Conservation (phyloP, 2,797 vertebrate genomes). For the Carapus acus region DNA sequence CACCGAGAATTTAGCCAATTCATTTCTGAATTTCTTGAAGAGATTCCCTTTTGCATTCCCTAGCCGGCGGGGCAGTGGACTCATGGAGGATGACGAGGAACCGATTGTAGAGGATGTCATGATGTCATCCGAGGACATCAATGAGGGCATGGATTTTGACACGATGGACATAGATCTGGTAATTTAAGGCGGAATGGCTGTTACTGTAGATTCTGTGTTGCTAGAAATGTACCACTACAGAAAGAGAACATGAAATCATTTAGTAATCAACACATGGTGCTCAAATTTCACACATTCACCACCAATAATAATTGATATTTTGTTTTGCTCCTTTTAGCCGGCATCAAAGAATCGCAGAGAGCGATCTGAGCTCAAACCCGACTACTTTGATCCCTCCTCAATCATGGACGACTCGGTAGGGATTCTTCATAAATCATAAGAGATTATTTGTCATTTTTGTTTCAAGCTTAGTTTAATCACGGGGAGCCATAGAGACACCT, state of each 20-base stretch:
- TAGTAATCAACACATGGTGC: neutral
- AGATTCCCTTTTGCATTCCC: constrained; percentile 24
- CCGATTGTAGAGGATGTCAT: constrained; percentile 98
- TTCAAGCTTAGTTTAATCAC: neutral
- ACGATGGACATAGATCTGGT: constrained; percentile 98
- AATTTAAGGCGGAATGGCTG: constrained; percentile 23
- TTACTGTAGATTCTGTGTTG: no score
- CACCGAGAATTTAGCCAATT: neutral
- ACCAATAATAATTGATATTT: neutral
- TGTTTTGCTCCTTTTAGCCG: constrained; percentile 65
- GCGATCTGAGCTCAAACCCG: constrained; percentile 91
- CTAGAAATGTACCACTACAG: no score
- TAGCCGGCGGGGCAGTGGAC: constrained; percentile 88
- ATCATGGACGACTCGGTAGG: constrained; percentile 99
- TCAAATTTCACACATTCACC: neutral
- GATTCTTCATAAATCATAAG: neutral
- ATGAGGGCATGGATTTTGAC: constrained; percentile 97
- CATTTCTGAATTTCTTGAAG: neutral
- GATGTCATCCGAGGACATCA: constrained; percentile 98
- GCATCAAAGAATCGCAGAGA: constrained; percentile 96
- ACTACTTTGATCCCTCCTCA: constrained; percentile 97
- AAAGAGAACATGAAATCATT: no score
- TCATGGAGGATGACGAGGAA: constrained; percentile 97
- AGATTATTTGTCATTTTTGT: no score
- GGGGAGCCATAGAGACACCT: neutral